These are phyloP conservation scores for Channa argus DNA, from an alignment of 2,113 vertebrate species.

Conservation along the genomic window DNA sequence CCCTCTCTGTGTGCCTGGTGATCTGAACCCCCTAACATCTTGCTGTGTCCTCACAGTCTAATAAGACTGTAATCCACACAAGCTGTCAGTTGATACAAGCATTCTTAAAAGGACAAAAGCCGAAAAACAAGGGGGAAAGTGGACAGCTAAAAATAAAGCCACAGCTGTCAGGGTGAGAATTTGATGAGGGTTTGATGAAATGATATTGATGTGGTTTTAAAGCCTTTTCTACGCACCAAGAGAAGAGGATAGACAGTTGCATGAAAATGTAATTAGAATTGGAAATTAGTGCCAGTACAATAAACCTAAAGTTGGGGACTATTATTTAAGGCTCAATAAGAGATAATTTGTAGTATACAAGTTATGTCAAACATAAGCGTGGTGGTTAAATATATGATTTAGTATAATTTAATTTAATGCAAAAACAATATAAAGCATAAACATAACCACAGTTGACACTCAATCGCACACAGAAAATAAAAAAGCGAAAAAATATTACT, in stretches of 20 bases:
- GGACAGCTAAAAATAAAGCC: constrained; percentile 82
- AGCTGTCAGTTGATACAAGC: constrained; percentile 88
- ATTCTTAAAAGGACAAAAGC: constrained; percentile 80
- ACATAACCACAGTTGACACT: too few relatives aligned
- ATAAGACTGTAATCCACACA: constrained; percentile 87
- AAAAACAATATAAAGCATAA: too few relatives aligned
- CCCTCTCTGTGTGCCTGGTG: constrained; percentile 66
- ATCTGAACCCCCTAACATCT: constrained; percentile 85
- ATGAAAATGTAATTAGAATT: constrained; percentile 3
- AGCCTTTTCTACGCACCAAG: constrained; percentile 21
- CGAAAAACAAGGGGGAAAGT: constrained; percentile 70
- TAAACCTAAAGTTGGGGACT: neutral
- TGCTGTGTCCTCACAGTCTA: constrained; percentile 84
- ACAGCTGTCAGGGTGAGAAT: constrained; percentile 73
- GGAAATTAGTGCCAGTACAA: neutral
- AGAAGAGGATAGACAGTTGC: neutral
- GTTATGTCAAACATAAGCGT: neutral
- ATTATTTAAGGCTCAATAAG: neutral
- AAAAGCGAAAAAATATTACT: too few relatives aligned
- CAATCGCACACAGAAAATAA: too few relatives aligned
- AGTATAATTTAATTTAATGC: too few relatives aligned
- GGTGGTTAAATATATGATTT: neutral
- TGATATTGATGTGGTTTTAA: constrained; percentile 50
- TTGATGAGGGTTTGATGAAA: constrained; percentile 51
- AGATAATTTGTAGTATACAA: neutral